phyloP scores from a whole-genome alignment of 2,888 invertebrate species.

The Unio pictorum region DNA sequence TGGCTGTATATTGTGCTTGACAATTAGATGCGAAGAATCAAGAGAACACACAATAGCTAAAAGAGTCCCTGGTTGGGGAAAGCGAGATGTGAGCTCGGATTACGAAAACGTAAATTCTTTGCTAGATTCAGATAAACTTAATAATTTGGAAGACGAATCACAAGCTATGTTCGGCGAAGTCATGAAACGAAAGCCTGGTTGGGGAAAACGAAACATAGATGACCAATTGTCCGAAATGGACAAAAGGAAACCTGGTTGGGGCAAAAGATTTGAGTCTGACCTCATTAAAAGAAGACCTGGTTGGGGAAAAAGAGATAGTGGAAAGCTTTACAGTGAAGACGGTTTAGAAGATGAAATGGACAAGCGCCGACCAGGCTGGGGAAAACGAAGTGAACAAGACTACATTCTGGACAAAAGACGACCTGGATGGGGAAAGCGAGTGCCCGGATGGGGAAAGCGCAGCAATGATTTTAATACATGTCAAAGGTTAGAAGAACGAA shows the following conservation, averaged over 20 bases:
- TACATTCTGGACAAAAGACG: slow-evolving; percentile 34
- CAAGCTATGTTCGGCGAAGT: slow-evolving; percentile 4
- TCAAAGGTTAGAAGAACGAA: background rate
- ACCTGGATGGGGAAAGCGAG: slow-evolving; percentile 59
- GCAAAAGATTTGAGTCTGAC: slow-evolving; percentile 31
- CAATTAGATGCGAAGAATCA: slow-evolving; percentile 12
- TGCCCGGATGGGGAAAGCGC: slow-evolving; percentile 57
- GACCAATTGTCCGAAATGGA: slow-evolving; percentile 26
- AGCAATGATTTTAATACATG: too few relatives aligned
- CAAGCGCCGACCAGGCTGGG: slow-evolving; percentile 53
- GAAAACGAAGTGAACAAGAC: slow-evolving; percentile 33
- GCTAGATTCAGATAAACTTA: slow-evolving; percentile 25
- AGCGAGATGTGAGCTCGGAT: slow-evolving; percentile 19
- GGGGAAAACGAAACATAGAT: slow-evolving; percentile 39
- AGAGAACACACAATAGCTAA: slow-evolving; percentile 28
- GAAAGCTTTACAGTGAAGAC: slow-evolving; percentile 10
- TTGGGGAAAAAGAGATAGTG: slow-evolving; percentile 38
- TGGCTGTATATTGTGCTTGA: slow-evolving; percentile 16
- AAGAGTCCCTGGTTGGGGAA: slow-evolving; percentile 50
- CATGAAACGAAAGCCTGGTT: slow-evolving; percentile 45
- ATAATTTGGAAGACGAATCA: slow-evolving; percentile 24
- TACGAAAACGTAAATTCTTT: slow-evolving; percentile 26
- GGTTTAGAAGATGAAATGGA: slow-evolving; percentile 20
- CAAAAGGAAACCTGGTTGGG: slow-evolving; percentile 52
- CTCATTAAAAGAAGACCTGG: slow-evolving; percentile 40